Evolutionary conservation across 2,797 vertebrate species (phyloP).

Genomic region (Myotis daubentonii): DNA sequence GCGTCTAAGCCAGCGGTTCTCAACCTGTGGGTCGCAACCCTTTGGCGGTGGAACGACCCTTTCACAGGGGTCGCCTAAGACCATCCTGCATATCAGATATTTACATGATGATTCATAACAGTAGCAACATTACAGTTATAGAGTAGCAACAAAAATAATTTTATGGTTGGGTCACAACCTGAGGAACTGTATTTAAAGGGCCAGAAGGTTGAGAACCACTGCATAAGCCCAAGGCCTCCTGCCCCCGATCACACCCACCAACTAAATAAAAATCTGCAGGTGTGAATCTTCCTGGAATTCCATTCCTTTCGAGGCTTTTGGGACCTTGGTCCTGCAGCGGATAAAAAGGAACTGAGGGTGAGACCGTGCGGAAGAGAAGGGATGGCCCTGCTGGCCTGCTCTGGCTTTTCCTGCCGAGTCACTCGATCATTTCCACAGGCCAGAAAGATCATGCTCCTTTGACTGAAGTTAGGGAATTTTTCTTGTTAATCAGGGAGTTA

Average conservation of each 20-base stretch:
- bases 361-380: not conserved
- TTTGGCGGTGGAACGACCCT: too few relatives aligned
- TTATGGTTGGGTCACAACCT: too few relatives aligned
- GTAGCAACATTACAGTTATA: too few relatives aligned
- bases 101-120: too few relatives aligned
- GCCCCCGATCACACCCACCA: not conserved
- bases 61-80: too few relatives aligned
- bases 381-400: rapidly evolving
- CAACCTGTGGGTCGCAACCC: too few relatives aligned
- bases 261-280: not conserved
- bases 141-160: too few relatives aligned
- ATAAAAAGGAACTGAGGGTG: not conserved
- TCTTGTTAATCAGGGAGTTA: not conserved
- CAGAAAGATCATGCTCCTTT: not conserved
- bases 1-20: not conserved
- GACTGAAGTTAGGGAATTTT: not conserved
- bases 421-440: not conserved
- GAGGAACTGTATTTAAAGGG: too few relatives aligned
- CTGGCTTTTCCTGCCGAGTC: not conserved
- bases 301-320: not conserved
- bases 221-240: not conserved
- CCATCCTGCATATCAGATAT: too few relatives aligned
- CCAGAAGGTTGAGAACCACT: too few relatives aligned
- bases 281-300: not conserved
- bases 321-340: not conserved